Evolutionary conservation across 2,113 vertebrate genomes (phyloP).

Genomic region (Pangasianodon hypophthalmus): DNA sequence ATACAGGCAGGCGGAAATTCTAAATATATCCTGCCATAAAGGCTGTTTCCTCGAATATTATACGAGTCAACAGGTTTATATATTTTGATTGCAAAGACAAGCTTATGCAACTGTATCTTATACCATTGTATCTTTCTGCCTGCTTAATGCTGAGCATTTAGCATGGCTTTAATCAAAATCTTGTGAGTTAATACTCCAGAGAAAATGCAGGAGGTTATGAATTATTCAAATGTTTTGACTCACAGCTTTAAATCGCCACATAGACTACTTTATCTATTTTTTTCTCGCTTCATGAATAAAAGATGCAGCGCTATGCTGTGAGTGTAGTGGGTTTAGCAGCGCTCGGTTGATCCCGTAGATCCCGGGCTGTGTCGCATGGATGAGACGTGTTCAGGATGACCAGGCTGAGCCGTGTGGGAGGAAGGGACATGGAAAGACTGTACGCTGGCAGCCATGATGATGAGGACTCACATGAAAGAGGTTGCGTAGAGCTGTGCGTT

Average conservation of each 20-base stretch:
- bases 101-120: not conserved
- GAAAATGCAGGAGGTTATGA: conserved; percentile 48
- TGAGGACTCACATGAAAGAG: not conserved
- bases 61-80: not conserved
- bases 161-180: conserved; percentile 40
- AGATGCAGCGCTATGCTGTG: conserved; percentile 44
- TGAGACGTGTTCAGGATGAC: conserved; percentile 7
- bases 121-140: not conserved
- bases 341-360: conserved; percentile 33
- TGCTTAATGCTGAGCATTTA: conserved; percentile 24
- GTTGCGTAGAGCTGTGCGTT: not conserved
- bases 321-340: conserved; percentile 16
- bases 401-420: not conserved
- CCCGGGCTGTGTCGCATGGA: conserved; percentile 20
- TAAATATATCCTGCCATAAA: not conserved
- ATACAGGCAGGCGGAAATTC: not conserved
- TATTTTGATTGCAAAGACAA: not conserved
- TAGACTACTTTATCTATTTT: conserved; percentile 47
- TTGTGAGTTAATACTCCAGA: conserved; percentile 44
- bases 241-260: conserved; percentile 35
- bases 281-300: conserved; percentile 56
- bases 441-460: not conserved
- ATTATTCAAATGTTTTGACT: conserved; percentile 59
- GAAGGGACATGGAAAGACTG: not conserved
- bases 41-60: not conserved